Conservation (phyloP, 1,140 invertebrate species). For the Melanaphis sacchari region DNA sequence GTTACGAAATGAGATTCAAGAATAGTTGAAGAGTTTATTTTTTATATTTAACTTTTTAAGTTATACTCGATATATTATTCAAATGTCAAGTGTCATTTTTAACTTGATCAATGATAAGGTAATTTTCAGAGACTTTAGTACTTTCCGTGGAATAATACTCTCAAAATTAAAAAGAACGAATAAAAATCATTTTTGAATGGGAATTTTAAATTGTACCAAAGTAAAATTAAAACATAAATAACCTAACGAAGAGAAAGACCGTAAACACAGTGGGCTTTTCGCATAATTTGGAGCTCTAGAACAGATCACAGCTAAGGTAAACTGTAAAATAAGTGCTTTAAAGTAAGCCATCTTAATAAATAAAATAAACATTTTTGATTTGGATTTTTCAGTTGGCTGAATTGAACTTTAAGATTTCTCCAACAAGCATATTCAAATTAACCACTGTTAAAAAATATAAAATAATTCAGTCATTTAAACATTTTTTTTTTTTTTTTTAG, state of each 20-base stretch:
- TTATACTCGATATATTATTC: conserved; percentile 19
- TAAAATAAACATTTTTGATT: conserved; percentile 12
- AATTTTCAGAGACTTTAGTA: background rate
- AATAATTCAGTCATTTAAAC: background rate
- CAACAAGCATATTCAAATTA: background rate
- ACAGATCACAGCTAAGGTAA: background rate
- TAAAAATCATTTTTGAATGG: background rate
- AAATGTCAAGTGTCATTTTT: conserved; percentile 1
- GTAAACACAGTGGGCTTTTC: background rate
- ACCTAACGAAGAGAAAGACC: background rate
- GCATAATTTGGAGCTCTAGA: background rate
- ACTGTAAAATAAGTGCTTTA: background rate
- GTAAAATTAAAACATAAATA: conserved; percentile 38
- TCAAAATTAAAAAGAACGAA: background rate
- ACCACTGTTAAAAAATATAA: background rate
- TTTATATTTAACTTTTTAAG: background rate
- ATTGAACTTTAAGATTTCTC: background rate
- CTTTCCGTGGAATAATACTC: background rate
- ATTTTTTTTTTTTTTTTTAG: background rate
- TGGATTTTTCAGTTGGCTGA: background rate
- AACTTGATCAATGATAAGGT: conserved; percentile 24
- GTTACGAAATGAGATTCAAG: background rate
- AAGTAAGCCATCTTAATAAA: background rate
- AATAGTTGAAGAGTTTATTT: background rate
- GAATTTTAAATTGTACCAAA: background rate